Base-by-base conservation (phyloP, 2,113 vertebrate genomes). In the Sitta europaea region DNA sequence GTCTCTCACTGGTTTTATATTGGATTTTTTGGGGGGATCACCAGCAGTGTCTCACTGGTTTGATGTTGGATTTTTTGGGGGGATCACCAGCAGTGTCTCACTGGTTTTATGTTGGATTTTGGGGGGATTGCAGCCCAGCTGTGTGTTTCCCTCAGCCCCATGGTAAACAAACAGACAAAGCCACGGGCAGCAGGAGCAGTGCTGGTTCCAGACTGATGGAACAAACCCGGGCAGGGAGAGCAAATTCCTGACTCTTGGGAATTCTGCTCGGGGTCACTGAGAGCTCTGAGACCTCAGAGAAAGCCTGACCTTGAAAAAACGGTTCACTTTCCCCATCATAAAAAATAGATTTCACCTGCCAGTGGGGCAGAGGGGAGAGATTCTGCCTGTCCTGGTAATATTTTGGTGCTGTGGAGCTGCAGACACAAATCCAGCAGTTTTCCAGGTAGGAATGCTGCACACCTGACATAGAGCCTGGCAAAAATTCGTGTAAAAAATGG, bases 391-490 rank as follows among this genome's bases (percentile, higher is more conserved):
- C 38, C 62, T 53, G 47, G 27, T 20, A 2, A 8, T 31, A 8
- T 23, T 92, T 91, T 61, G 33, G 6, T 35, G 63, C 63, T 28
- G 35, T 9, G 25, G 38, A 58, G 38, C 2, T 55, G 84, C 59
- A 31, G 55, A 35, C 23, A 6, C 40, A 58, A 79, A 54, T 18
- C 14, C 48, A 7, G 65, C 29, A 9, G 9, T 33, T 36, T 50
- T 2, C 38, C 59, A 33, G 62, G 38, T 4, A 2, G 58, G 42
- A 70, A 14, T 3, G 5, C n/a, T 31, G 40, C 5, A 2, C 1
- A 0, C 18, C 65, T 57, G 57, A 54, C 7, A 10, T 0, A 2
- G 45, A 76, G 18, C 35, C 24, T 23, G 21, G 61, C 27, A 66
- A 63, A 67, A 63, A 51, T 25, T 13, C 20, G n/a, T n/a, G n/a